Conservation (phyloP, 2,113 vertebrate genomes). For the Urocitellus parryii region DNA sequence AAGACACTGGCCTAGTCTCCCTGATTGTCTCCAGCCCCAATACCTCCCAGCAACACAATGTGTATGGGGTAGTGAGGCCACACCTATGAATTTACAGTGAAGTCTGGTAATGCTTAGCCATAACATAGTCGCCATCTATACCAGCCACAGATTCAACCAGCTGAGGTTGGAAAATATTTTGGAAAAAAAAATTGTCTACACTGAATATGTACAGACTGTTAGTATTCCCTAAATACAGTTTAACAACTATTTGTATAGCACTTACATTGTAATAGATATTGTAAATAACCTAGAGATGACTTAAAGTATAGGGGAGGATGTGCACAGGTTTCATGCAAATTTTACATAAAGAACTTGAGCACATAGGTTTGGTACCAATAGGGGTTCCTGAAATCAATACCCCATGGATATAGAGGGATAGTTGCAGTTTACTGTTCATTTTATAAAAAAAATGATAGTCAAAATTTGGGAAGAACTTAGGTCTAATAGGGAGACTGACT, state of each 20-base stretch:
- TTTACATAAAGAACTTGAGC: background rate
- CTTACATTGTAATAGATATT: background rate
- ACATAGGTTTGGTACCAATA: background rate
- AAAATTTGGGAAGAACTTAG: conserved; percentile 38
- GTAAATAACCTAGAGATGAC: background rate
- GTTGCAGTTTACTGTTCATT: background rate
- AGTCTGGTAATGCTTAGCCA: background rate
- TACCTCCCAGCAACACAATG: background rate
- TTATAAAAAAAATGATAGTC: background rate
- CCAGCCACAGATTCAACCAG: background rate
- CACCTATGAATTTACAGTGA: background rate
- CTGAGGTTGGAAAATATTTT: background rate
- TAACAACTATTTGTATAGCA: background rate
- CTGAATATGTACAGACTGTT: background rate
- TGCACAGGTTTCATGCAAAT: background rate
- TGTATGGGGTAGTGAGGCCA: background rate
- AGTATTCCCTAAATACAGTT: background rate
- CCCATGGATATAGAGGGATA: background rate
- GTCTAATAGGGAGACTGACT: background rate
- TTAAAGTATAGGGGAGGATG: background rate
- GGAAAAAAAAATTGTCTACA: background rate
- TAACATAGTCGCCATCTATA: background rate
- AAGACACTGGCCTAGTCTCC: background rate
- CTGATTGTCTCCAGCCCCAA: background rate
- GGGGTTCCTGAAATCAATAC: background rate